phyloP scores from a whole-genome alignment of 92 coral and sea anemone species.

The Palythoa caribaeorum region DNA sequence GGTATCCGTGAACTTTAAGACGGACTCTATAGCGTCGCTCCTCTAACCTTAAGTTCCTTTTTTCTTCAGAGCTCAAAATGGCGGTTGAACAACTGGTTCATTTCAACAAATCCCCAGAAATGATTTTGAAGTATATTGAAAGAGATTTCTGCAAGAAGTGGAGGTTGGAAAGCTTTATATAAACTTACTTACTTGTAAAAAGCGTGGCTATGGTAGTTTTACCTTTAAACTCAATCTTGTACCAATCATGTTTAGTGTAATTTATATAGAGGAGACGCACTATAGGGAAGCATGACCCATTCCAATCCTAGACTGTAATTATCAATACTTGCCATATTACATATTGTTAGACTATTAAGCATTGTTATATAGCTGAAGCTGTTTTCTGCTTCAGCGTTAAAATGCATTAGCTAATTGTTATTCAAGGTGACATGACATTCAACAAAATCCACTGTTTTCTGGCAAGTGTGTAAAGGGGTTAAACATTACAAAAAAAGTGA shows the following conservation, averaged over 20 bases:
- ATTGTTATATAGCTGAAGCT: too few relatives aligned
- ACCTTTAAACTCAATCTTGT: constrained; percentile 3
- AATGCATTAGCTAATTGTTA: too few relatives aligned
- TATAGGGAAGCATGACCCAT: constrained; percentile 3
- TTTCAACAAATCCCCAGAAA: neutral
- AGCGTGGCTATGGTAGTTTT: constrained; percentile 1
- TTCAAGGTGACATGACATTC: too few relatives aligned
- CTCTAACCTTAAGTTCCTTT: too few relatives aligned
- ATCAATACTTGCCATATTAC: neutral
- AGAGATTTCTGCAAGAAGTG: constrained; percentile 8
- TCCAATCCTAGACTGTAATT: constrained; percentile 4
- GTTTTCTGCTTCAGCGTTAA: too few relatives aligned
- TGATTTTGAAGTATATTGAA: constrained; percentile 5
- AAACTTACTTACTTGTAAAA: neutral
- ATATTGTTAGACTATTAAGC: constrained; percentile 5
- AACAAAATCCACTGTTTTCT: too few relatives aligned
- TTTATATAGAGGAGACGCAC: neutral
- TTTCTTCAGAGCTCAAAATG: neutral
- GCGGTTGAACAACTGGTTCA: constrained; percentile 3
- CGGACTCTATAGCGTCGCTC: too few relatives aligned
- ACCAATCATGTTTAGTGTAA: constrained; percentile 3
- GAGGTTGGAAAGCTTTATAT: constrained; percentile 7
- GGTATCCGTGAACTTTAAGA: too few relatives aligned
- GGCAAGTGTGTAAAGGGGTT: too few relatives aligned
- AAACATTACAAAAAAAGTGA: too few relatives aligned